Conservation (phyloP, 2,797 vertebrate genomes). For the Sus cebifrons region DNA sequence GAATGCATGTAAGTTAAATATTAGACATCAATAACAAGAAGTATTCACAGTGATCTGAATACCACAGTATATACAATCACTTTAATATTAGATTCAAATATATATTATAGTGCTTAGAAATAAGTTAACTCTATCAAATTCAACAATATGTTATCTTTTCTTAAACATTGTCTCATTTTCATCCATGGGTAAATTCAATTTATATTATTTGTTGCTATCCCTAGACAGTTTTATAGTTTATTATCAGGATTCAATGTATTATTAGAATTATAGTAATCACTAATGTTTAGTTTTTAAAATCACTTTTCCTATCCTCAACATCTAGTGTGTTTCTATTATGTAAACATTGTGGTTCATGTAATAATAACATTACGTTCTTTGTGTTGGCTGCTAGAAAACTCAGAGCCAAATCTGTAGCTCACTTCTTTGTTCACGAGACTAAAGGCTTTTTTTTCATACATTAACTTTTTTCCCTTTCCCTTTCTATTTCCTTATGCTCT, state of each 20-base stretch:
- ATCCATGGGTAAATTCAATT: not conserved
- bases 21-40: constrained; percentile 46
- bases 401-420: not conserved
- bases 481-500: not conserved
- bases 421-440: not conserved
- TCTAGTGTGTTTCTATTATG: not conserved
- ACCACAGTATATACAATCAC: not conserved
- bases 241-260: not conserved
- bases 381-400: constrained; percentile 1
- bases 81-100: constrained; percentile 7
- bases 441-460: not conserved
- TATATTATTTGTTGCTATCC: not conserved
- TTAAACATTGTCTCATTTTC: constrained; percentile 29
- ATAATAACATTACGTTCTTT: constrained; percentile 7
- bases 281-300: not conserved
- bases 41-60: not conserved
- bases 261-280: not conserved
- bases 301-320: not conserved
- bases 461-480: not conserved
- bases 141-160: not conserved
- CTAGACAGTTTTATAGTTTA: not conserved
- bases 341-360: not conserved
- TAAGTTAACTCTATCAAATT: constrained; percentile 30
- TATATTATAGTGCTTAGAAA: not conserved
- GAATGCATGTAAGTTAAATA: constrained; percentile 59